Conservation (phyloP, 2,797 vertebrate species). For the Prunella strophiata region DNA sequence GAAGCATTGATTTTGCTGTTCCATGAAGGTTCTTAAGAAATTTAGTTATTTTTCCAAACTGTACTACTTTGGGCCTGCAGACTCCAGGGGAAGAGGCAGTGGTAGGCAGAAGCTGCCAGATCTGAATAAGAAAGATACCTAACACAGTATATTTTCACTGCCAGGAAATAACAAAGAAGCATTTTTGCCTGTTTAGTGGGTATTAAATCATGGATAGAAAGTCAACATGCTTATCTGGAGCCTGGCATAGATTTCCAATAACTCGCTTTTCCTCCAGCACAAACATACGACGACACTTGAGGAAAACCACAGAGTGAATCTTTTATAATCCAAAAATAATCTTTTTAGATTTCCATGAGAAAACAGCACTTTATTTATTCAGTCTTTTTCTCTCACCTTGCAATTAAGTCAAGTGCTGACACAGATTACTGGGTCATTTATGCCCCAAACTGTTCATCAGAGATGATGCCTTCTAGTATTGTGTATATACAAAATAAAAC, state of each 20-base stretch:
- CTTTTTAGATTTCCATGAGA: constrained; percentile 58
- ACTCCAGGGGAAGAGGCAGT: background rate
- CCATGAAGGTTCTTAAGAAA: background rate
- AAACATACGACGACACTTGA: constrained; percentile 11
- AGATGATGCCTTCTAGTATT: background rate
- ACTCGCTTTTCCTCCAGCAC: background rate
- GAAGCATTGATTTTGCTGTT: background rate
- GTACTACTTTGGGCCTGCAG: constrained; percentile 22
- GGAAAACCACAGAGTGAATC: constrained; percentile 59
- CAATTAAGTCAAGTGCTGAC: constrained; percentile 57
- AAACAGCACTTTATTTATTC: constrained; percentile 46
- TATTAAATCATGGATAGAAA: constrained; percentile 40
- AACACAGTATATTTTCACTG: constrained; percentile 58
- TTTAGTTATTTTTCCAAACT: background rate
- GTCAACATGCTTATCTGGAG: constrained; percentile 41
- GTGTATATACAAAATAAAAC: background rate
- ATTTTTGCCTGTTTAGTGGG: constrained; percentile 62
- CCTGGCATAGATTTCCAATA: constrained; percentile 55
- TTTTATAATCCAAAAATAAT: constrained; percentile 58
- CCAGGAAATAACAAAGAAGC: constrained; percentile 63
- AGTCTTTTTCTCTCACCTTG: constrained; percentile 35
- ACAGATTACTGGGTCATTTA: background rate
- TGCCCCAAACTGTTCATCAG: background rate
- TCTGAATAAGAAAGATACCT: constrained; percentile 40
- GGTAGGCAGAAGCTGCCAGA: constrained; percentile 44